Evolutionary conservation across 2,113 vertebrate species (phyloP), one percentile per base, ranked within the genome.

Genomic region (Entomyzon cyanotis): DNA sequence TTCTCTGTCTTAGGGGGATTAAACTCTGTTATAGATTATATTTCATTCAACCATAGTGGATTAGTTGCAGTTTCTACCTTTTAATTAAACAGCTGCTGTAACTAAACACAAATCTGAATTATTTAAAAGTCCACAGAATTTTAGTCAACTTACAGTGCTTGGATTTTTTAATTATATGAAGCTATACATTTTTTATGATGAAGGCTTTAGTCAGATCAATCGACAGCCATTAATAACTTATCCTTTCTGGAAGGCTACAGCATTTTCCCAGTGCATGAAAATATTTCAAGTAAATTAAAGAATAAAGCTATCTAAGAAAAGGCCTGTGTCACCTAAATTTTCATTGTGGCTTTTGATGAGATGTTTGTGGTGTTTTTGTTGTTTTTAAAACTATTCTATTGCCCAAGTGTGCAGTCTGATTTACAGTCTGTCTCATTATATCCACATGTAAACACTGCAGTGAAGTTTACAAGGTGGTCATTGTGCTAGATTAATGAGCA

Each of bases 61-160:
- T 98, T 98, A 98, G 97, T 98, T 98, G 96, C 96, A 97, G 97
- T 98, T 98, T 98, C 96, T 98, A 98, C 97, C 98, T 98, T 98
- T 98, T 98, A 98, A 98, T 98, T 98, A 98, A 98, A 97, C 97
- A 98, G 97, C 96, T 97, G 96, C 96, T 97, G 91, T 97, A 71
- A 90, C 94, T 96, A 98, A 97, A 98, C 96, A 97, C 94, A 95
- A 97, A 97, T 97, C 93, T 98, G 94, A 98, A 98, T 98, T 98
- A 98, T 98, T 98, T 98, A 98, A 97, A 90, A 97, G 96, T 95
- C 85, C 78, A 89, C 95, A 96, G 96, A 97, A 97, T 96, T 98
- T 97, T 95, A 95, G 96, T 97, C 96, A 97, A 95, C 95, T 95
- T 70, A 83, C 83, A 95, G 82, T 64, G 64, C 93, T 96, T 97